A percentile compares a stretch with the other conserved stretches of the same genome.
These are phyloP conservation scores for Eleutherodactylus coqui DNA, from an alignment of 2,797 vertebrate genomes.

Conservation along the genomic window DNA sequence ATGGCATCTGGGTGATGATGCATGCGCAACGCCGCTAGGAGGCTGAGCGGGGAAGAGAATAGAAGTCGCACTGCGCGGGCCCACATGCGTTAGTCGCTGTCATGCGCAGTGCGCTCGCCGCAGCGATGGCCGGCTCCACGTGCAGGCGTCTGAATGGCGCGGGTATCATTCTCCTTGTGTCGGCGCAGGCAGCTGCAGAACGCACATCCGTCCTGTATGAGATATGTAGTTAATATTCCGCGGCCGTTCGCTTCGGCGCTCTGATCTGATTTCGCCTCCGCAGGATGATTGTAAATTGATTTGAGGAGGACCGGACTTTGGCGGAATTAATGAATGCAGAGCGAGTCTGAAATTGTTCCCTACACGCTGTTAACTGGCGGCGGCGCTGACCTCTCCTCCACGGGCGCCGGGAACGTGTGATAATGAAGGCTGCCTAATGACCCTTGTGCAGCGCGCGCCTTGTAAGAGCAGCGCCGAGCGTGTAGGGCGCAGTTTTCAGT, in stretches of 20 bases:
- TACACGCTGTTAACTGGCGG: conserved; percentile 9
- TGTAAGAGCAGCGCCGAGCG: neutral
- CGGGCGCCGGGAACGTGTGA: neutral
- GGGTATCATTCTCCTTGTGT: neutral
- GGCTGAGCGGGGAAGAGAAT: too few relatives aligned
- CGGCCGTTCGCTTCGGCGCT: neutral
- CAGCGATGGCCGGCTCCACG: too few relatives aligned
- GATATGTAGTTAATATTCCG: neutral
- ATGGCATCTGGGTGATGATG: too few relatives aligned
- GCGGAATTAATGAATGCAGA: conserved; percentile 37
- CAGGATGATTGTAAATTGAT: conserved; percentile 24
- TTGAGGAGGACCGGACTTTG: conserved; percentile 2
- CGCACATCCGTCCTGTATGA: neutral
- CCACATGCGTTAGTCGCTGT: too few relatives aligned
- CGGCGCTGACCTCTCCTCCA: conserved; percentile 12
- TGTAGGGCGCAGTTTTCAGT: neutral
- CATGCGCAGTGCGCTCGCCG: too few relatives aligned
- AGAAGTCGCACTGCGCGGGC: too few relatives aligned
- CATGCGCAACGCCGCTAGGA: too few relatives aligned
- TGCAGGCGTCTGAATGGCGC: too few relatives aligned
- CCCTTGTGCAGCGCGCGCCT: neutral
- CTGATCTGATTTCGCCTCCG: neutral
- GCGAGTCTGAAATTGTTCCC: neutral
- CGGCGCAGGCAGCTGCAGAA: too few relatives aligned
- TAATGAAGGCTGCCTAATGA: conserved; percentile 49